Base-by-base conservation (phyloP, 2,113 vertebrate genomes). In the Mohoua ochrocephala region DNA sequence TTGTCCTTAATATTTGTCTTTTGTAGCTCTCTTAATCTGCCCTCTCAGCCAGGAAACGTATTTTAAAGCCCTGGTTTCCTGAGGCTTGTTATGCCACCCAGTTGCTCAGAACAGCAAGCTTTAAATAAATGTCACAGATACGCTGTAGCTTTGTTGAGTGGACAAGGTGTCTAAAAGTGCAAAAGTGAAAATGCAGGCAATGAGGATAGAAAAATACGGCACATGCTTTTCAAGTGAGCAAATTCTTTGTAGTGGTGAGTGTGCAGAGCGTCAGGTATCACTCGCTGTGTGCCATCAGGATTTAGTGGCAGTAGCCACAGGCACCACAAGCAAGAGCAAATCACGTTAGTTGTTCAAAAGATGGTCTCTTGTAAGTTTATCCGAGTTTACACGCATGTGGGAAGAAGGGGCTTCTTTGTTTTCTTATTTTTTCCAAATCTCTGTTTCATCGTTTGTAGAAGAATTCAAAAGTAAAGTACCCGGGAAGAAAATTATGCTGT, bases 31-130 rank as follows among this genome's bases (percentile, higher is more conserved):
- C 92, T 87, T 73, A 97, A 93, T 92, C 68, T 52, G 52, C 50
- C 81, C 30, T 91, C 70, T 84, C 96, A 92, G 94, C 89, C 88
- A 78, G 95, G 93, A 97, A 96, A 83, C 53, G 69, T 87, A 74
- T 84, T 96, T 97, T 92, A 86, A 97, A 98, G 95, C 92, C 91
- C 94, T 93, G 80, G 81, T 95, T 91, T 97, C 84, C 41, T 50
- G 82, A 92, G 93, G 93, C 86, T 91, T 96, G 97, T 94, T 49
- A 6, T 94, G 92, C 94, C 95, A 86, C 89, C 42, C 73, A 56
- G 4, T 31, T 71, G 59, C 30, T 49, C 41, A 56, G 70, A 78
- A 49, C 45, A 91, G 31, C 67, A 78, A 70, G 70, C 78, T 95
- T 87, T 65, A 68, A 88, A 77, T 33, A 52, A 67, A 54, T 13